These are phyloP conservation scores for Sisyra terminalis DNA, from an alignment of 2,888 invertebrate genomes.

Conservation along the genomic window DNA sequence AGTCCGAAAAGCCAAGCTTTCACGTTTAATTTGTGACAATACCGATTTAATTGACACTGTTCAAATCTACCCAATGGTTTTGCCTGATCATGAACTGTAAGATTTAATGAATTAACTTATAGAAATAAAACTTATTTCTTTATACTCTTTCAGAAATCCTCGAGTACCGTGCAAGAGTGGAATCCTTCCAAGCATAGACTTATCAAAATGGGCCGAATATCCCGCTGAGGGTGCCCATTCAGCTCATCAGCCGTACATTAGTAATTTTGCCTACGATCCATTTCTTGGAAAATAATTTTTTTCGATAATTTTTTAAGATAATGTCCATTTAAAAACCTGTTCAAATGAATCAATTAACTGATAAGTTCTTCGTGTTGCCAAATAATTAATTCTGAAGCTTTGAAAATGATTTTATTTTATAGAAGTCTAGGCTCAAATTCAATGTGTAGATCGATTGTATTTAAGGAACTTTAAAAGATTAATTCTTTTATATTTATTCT, in stretches of 20 bases:
- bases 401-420: too few relatives aligned
- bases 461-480: too few relatives aligned
- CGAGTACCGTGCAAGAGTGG: slow-evolving; percentile 83
- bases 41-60: slow-evolving; percentile 83
- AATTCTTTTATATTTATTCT: too few relatives aligned
- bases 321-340: not conserved
- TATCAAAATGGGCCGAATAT: slow-evolving; percentile 78
- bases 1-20: slow-evolving; percentile 61
- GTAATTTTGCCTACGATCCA: slow-evolving; percentile 39
- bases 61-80: slow-evolving; percentile 81
- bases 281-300: slow-evolving; percentile 21
- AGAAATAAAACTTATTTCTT: slow-evolving; percentile 8
- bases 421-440: too few relatives aligned
- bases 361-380: too few relatives aligned
- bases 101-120: slow-evolving; percentile 21
- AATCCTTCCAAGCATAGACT: slow-evolving; percentile 71
- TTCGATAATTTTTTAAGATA: not conserved
- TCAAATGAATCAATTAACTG: too few relatives aligned
- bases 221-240: slow-evolving; percentile 15
- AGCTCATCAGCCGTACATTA: slow-evolving; percentile 42
- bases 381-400: too few relatives aligned
- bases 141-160: slow-evolving; percentile 72
- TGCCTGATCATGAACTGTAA: slow-evolving; percentile 87
- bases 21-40: slow-evolving; percentile 79
- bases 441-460: too few relatives aligned